phyloP scores from a whole-genome alignment of 2,888 invertebrate species.

The Caenorhabditis virilis region DNA sequence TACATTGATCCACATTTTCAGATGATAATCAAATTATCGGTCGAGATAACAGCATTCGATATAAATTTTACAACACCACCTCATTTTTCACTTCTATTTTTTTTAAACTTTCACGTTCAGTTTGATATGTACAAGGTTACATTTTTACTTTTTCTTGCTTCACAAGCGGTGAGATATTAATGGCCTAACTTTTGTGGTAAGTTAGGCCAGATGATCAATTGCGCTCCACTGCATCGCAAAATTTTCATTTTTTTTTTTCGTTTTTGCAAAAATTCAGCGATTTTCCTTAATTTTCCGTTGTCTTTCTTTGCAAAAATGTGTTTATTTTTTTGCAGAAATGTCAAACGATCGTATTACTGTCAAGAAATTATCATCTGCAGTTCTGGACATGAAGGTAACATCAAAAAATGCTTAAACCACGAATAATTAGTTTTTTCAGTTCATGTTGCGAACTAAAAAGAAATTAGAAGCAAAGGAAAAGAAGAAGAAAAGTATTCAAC shows the following conservation, averaged over 20 bases:
- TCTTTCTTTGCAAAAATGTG: not conserved
- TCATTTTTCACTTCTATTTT: no score
- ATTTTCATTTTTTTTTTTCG: not conserved
- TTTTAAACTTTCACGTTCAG: no score
- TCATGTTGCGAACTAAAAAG: constrained; percentile 52
- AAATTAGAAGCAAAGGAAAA: constrained; percentile 36
- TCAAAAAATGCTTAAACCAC: not conserved
- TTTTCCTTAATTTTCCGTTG: constrained; percentile 1
- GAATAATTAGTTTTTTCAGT: constrained; percentile 37
- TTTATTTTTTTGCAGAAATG: no score
- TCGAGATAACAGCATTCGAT: no score
- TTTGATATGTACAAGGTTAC: no score
- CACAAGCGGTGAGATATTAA: not conserved
- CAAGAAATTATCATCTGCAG: constrained; percentile 41
- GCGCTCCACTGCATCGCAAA: constrained; percentile 14
- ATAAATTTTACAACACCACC: no score
- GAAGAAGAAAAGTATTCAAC: constrained; percentile 22
- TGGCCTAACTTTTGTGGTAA: no score
- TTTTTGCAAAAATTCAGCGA: not conserved
- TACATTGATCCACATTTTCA: no score
- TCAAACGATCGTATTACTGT: constrained; percentile 26
- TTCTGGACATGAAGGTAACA: constrained; percentile 49
- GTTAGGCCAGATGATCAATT: no score
- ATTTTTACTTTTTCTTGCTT: no score
- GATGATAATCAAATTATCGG: no score